A percentile compares a stretch with the other conserved stretches of the same genome.
phyloP scores from a whole-genome alignment of 2,797 vertebrate species.

The Ispidina lecontei region DNA sequence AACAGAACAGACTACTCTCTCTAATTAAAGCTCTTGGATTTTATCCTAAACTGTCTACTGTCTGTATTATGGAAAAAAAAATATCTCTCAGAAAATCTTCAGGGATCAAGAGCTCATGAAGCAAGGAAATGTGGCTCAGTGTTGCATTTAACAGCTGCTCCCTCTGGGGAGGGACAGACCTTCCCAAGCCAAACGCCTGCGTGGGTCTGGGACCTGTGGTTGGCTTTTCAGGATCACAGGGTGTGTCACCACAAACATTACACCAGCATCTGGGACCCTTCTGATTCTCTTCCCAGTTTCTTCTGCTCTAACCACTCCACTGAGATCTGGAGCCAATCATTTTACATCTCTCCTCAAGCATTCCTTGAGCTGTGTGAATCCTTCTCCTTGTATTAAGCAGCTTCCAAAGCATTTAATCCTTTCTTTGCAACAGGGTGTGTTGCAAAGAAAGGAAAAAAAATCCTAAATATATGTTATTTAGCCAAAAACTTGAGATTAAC shows the following conservation, averaged over 20 bases:
- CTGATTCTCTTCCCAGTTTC: constrained; percentile 23
- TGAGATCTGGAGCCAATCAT: constrained; percentile 19
- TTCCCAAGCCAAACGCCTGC: background rate
- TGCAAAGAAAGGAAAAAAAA: too few species aligned
- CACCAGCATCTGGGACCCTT: constrained; percentile 4
- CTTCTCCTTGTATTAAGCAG: background rate
- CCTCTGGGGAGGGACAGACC: background rate
- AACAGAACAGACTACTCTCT: background rate
- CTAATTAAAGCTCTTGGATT: background rate
- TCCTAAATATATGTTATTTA: background rate
- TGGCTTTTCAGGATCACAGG: constrained; percentile 38
- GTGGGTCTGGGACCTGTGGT: constrained; percentile 1
- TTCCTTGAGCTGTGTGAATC: background rate
- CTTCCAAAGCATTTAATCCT: background rate
- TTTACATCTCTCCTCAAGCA: background rate
- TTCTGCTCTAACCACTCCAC: constrained; percentile 1
- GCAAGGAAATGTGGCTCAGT: background rate
- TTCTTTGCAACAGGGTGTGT: background rate
- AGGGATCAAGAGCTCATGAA: background rate
- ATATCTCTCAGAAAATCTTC: background rate
- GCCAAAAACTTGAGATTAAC: constrained; percentile 3
- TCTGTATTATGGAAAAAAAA: background rate
- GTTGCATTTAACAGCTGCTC: constrained; percentile 10
- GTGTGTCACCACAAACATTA: background rate
- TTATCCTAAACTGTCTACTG: background rate